Evolutionary conservation across 2,888 invertebrate genomes (phyloP).

Genomic region (Diaperis boleti): DNA sequence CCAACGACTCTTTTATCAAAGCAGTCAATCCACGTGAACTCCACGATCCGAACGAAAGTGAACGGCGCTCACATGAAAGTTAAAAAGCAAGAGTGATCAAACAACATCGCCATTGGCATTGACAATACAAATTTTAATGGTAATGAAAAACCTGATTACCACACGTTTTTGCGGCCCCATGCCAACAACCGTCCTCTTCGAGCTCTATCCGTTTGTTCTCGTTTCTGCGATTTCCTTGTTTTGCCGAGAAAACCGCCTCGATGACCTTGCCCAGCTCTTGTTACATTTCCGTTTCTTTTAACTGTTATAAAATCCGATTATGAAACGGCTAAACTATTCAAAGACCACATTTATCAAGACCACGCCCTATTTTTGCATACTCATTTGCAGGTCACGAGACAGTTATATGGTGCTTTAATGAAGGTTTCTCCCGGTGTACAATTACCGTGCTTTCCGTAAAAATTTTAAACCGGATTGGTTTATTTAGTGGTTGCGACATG

Average conservation of each 20-base stretch:
- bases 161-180: too few relatives aligned
- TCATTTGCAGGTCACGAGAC: conserved; percentile 37
- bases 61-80: conserved; percentile 22
- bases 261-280: conserved; percentile 37
- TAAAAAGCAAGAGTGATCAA: conserved; percentile 37
- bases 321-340: conserved; percentile 38
- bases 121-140: conserved; percentile 23
- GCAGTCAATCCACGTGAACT: neutral
- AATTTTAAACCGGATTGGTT: conserved; percentile 21
- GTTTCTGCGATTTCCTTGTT: conserved; percentile 10
- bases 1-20: neutral
- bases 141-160: conserved; percentile 16
- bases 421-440: conserved; percentile 20
- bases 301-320: conserved; percentile 43
- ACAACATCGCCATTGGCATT: conserved; percentile 31
- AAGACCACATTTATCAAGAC: conserved; percentile 32
- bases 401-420: conserved; percentile 17
- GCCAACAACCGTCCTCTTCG: too few relatives aligned
- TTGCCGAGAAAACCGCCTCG: conserved; percentile 3
- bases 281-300: conserved; percentile 42
- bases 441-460: conserved; percentile 18
- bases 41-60: neutral
- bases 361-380: conserved; percentile 40
- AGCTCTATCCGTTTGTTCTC: too few relatives aligned
- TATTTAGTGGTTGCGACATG: conserved; percentile 2